phyloP scores from a whole-genome alignment of 2,113 vertebrate genomes.

The Plestiodon gilberti region DNA sequence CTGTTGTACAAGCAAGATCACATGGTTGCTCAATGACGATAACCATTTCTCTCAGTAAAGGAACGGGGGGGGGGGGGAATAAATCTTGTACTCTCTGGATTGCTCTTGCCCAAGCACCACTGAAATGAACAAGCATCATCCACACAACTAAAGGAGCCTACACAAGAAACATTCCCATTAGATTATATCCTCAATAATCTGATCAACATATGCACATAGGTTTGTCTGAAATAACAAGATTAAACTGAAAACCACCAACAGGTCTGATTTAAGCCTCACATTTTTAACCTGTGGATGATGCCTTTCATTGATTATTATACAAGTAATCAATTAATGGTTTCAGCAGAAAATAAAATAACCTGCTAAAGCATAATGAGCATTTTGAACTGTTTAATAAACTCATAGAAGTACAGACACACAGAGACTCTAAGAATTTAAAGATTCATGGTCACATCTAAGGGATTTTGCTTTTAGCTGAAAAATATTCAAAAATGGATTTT shows the following conservation, averaged over 20 bases:
- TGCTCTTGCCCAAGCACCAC: background rate
- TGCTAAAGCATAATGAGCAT: slow-evolving; percentile 31
- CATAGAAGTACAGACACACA: slow-evolving; percentile 39
- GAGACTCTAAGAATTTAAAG: slow-evolving; percentile 33
- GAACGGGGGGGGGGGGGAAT: background rate
- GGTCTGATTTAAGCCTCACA: background rate
- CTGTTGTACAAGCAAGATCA: background rate
- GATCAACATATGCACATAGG: background rate
- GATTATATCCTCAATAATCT: background rate
- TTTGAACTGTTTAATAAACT: slow-evolving; percentile 25
- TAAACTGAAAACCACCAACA: background rate
- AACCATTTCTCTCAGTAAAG: slow-evolving; percentile 1
- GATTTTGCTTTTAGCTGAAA: background rate
- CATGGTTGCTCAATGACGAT: background rate
- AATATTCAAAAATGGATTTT: background rate
- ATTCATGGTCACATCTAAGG: background rate
- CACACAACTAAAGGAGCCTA: background rate
- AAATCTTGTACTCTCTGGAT: background rate
- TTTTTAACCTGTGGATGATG: background rate
- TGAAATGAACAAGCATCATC: background rate
- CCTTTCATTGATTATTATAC: background rate
- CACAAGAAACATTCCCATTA: background rate
- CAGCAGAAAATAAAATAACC: background rate
- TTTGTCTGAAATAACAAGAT: background rate
- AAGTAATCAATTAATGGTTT: background rate